Evolutionary conservation across 1,140 invertebrate species (phyloP).

Genomic region (Eubasilissa regina): DNA sequence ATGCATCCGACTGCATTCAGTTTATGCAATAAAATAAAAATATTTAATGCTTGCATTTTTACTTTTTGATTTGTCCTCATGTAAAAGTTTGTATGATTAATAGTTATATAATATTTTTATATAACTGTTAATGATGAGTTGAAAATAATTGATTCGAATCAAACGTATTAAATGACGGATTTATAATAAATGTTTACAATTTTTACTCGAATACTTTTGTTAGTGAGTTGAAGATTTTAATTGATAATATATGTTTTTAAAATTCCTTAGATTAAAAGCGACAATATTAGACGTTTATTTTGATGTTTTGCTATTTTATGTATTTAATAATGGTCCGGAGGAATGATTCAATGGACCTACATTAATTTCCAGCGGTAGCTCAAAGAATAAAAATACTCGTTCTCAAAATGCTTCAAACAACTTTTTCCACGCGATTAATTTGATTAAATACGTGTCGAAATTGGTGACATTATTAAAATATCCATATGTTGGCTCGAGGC

Average conservation of each 20-base stretch:
- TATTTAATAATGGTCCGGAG: not conserved
- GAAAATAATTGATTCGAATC: too few species aligned
- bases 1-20: too few species aligned
- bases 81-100: too few species aligned
- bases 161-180: too few species aligned
- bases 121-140: too few species aligned
- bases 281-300: not conserved
- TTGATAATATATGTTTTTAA: not conserved
- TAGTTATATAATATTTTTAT: too few species aligned
- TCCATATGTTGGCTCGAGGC: not conserved
- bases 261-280: not conserved
- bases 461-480: not conserved
- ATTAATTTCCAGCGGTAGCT: slow-evolving; percentile 18
- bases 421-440: slow-evolving; percentile 13
- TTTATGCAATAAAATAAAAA: too few species aligned
- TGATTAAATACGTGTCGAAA: slow-evolving; percentile 32
- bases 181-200: too few species aligned
- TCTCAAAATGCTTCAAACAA: not conserved
- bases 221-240: too few species aligned
- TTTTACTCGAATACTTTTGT: too few species aligned
- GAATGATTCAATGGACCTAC: not conserved
- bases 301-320: not conserved
- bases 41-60: too few species aligned
- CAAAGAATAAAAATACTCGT: not conserved
- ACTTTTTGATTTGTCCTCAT: too few species aligned